Evolutionary conservation across 2,113 vertebrate species (phyloP), one percentile per base, ranked within the genome.

Genomic region (Pterocles burchelli): DNA sequence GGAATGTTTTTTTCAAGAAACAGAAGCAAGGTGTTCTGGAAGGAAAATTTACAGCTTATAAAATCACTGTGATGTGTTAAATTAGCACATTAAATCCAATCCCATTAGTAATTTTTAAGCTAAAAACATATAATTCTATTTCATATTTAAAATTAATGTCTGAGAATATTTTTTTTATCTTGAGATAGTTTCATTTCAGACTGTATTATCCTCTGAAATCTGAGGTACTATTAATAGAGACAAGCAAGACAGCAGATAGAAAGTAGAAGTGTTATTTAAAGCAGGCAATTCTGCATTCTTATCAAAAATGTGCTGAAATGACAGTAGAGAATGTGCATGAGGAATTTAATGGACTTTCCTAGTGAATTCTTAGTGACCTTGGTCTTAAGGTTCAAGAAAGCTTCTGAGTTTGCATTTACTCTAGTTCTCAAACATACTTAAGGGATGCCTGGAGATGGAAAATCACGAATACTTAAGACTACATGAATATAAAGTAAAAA

Each of bases 291-390:
- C 57, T 7, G 38, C 22, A 68, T 82, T 46, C 83, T 91, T 94
- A 94, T 87, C 46, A 46, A 73, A 94, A 90, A 96, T 59, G 34
- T 92, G 76, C 96, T 95, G 89, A 96, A 94, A 93, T 89, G 62
- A 88, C 82, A 97, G 61, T 33, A 95, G 70, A 36, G 79, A 82
- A 78, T 67, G 71, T 71, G 45, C 72, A 65, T 78, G 78, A 85
- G 63, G 58, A 96, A 88, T 96, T 95, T 91, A 96, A 97, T 94
- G 80, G 72, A 58, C 81, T 93, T 89, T 96, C 49, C 51, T 78
- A 83, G 61, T 67, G 57, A 82, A 75, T 89, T 91, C 81, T 81
- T 61, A 89, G 88, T 87, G 91, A 95, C 92, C 95, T 97, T 97
- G 73, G 10, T 95, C 87, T 87, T 96, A 88, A 85, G 63, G 93